These are phyloP conservation scores for Parapristionchus giblindavisi DNA, from an alignment of 2,888 invertebrate species.

Conservation along the genomic window DNA sequence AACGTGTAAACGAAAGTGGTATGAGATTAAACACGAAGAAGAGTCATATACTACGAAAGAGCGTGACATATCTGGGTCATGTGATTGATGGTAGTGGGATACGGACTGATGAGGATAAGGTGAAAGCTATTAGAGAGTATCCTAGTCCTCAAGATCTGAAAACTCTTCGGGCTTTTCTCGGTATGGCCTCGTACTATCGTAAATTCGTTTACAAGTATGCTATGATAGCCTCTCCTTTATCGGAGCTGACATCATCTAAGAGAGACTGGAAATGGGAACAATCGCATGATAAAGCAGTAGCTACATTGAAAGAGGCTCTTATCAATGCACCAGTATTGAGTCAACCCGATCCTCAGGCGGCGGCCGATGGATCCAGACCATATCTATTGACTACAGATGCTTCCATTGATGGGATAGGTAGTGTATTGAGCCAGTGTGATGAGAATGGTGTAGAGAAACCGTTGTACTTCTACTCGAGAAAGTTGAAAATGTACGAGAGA, in stretches of 20 bases:
- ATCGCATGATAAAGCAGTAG: conserved; percentile 43
- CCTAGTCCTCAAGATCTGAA: conserved; percentile 39
- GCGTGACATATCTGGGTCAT: conserved; percentile 45
- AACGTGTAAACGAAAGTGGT: neutral
- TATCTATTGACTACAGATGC: conserved; percentile 6
- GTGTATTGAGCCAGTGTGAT: neutral
- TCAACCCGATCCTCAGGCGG: conserved; percentile 19
- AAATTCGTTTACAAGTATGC: conserved; percentile 51
- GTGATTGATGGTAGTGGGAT: conserved; percentile 36
- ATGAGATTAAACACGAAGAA: conserved; percentile 40
- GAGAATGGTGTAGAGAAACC: neutral
- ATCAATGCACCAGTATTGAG: conserved; percentile 41
- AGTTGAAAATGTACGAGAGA: neutral
- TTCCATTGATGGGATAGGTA: neutral
- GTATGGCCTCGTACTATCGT: conserved; percentile 49
- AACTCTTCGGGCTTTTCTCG: conserved; percentile 49
- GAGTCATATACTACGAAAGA: conserved; percentile 29
- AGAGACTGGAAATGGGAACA: conserved; percentile 42
- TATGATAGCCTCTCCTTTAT: conserved; percentile 44
- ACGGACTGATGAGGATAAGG: conserved; percentile 37
- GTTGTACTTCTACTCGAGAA: neutral
- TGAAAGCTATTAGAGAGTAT: conserved; percentile 33
- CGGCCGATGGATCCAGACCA: neutral
- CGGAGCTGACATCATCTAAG: conserved; percentile 41
- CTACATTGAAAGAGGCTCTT: conserved; percentile 43